These are phyloP conservation scores for Babylonia areolata DNA, from an alignment of 1,140 invertebrate genomes.

Conservation along the genomic window DNA sequence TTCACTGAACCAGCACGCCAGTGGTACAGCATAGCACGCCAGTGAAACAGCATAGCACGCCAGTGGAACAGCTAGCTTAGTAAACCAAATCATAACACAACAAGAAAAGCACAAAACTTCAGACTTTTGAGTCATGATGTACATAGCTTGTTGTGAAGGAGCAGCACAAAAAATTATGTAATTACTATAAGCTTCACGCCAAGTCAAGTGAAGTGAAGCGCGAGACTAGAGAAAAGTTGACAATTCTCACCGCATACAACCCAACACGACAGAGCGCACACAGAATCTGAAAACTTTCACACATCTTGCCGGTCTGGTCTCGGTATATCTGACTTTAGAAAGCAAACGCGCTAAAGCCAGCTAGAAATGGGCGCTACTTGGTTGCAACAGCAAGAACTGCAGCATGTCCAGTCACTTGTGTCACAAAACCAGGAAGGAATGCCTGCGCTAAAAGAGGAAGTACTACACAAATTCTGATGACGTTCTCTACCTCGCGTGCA, in stretches of 20 bases:
- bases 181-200: no score
- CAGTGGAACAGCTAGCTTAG: no score
- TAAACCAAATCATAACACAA: no score
- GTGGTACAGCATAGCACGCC: no score
- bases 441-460: neutral
- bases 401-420: constrained; percentile 30
- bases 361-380: constrained; percentile 40
- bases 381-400: constrained; percentile 37
- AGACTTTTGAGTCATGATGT: no score
- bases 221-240: neutral
- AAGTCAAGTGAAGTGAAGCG: neutral
- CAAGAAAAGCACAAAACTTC: neutral
- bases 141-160: no score
- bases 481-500: constrained; percentile 1
- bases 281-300: constrained; percentile 59
- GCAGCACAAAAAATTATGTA: no score
- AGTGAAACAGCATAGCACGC: no score
- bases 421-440: constrained; percentile 30
- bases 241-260: constrained; percentile 60
- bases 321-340: neutral
- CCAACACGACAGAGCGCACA: constrained; percentile 62
- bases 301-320: constrained; percentile 50
- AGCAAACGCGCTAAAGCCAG: neutral
- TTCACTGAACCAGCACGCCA: no score
- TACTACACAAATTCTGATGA: constrained; percentile 24